A percentile compares a stretch with the other conserved stretches of the same genome.
Conservation (phyloP, 2,888 invertebrate genomes). For the Galeruca laticollis region DNA sequence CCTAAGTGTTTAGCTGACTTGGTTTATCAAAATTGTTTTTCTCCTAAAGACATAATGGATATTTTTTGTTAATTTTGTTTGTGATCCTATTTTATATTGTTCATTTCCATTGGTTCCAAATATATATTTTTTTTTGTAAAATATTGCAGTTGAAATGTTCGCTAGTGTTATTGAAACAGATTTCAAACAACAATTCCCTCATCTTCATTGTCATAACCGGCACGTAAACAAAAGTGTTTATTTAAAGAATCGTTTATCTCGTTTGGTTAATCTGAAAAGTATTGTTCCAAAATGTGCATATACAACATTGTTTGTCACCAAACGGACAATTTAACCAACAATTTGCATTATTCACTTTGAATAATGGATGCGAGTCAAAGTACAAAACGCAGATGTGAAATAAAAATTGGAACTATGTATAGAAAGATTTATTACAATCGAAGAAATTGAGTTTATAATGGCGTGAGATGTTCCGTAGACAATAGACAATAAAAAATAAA, state of each 20-base stretch:
- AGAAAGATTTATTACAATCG: slow-evolving; percentile 60
- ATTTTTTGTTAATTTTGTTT: too few species aligned
- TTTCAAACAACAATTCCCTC: not conserved
- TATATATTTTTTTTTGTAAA: too few species aligned
- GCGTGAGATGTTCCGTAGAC: slow-evolving; percentile 65
- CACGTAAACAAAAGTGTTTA: slow-evolving; percentile 8
- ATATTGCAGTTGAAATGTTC: not conserved
- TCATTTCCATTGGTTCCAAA: too few species aligned
- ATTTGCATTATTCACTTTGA: slow-evolving; percentile 32
- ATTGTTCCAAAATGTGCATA: slow-evolving; percentile 19
- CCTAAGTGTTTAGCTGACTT: too few species aligned
- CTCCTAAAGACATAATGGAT: too few species aligned
- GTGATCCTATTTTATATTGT: too few species aligned
- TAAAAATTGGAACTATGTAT: slow-evolving; percentile 45
- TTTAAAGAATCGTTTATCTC: slow-evolving; percentile 7
- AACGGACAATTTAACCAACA: slow-evolving; percentile 15
- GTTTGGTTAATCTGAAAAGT: slow-evolving; percentile 14
- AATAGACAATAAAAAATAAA: slow-evolving; percentile 67
- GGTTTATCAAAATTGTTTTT: too few species aligned
- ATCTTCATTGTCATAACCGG: not conserved
- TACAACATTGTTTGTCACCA: slow-evolving; percentile 12
- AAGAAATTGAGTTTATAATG: slow-evolving; percentile 62
- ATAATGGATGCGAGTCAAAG: slow-evolving; percentile 30
- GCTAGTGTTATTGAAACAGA: not conserved
- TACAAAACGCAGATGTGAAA: slow-evolving; percentile 41